Base-by-base conservation (phyloP, 2,888 invertebrate species). In the Empis livida region DNA sequence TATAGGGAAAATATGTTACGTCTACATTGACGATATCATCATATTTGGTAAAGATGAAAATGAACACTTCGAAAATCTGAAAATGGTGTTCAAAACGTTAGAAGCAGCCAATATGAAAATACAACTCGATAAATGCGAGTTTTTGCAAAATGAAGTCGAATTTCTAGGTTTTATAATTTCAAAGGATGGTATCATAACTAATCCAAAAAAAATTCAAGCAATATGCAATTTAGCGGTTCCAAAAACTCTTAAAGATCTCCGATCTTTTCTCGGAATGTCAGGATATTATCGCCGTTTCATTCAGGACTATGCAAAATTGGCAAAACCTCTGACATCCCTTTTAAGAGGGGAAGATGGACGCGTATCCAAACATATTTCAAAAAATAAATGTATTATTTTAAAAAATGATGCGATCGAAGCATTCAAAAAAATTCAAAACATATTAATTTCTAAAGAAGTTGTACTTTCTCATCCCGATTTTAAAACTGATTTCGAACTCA, bases 141-240 rank as follows among this genome's bases (percentile, higher is more conserved):
- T n/a, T n/a, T n/a, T n/a, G n/a, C n/a, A n/a, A n/a, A n/a, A n/a
- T n/a, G n/a, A n/a, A n/a, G n/a, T n/a, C n/a, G n/a, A n/a, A 38
- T 49, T 56, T 48, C 47, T 65, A 32, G 62, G 64, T 5, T 61
- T 61, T 39, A 44, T 62, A 11, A 44, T 52, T 14, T 51, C 50
- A 3, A 46, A 49, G 10, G 55, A 59, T 2, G 57, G 55, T n/a
- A 52, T 56, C n/a, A 55, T 51, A 47, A 58, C 60, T 8, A 54
- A 60, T 43, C 55, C 56, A 5, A 31, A 49, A 30, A 57, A 57
- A 49, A 51, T 56, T 10, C 27, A 51, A 32, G 51, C 54, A 10
- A 54, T 57, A 9, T 23, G 43, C 32, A 51, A 53, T 15, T 53
- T 53, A 17, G 53, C 54, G n/a, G 13, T 49, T 13, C 54, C 54